Percentiles rank a stretch among this genome's conserved stretches.
phyloP scores from a whole-genome alignment of 2,888 invertebrate species.

The Acronicta alni region DNA sequence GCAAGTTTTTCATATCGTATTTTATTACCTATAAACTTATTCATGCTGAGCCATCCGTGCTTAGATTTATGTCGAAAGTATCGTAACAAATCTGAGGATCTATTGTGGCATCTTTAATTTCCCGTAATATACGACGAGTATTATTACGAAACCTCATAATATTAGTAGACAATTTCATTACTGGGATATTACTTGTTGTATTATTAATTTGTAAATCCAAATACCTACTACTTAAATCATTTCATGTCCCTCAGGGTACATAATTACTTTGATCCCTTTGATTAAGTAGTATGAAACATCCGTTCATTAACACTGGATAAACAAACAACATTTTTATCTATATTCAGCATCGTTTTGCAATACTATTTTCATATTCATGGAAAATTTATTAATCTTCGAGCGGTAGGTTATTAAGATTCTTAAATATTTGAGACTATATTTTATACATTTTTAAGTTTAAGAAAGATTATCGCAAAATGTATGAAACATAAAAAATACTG shows the following conservation, averaged over 20 bases:
- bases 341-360: background rate
- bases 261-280: slow-evolving; percentile 18
- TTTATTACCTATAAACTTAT: slow-evolving; percentile 40
- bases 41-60: slow-evolving; percentile 19
- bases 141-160: slow-evolving; percentile 1
- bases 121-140: background rate
- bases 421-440: background rate
- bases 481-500: no score
- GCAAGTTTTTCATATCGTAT: slow-evolving; percentile 30
- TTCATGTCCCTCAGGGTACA: slow-evolving; percentile 9
- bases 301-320: slow-evolving; percentile 1
- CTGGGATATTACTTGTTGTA: background rate
- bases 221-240: slow-evolving; percentile 5
- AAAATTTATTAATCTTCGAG: background rate
- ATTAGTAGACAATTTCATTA: slow-evolving; percentile 1
- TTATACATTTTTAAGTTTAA: no score
- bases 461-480: no score
- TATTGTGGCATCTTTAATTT: slow-evolving; percentile 15
- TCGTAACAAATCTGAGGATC: slow-evolving; percentile 13
- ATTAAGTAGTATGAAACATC: slow-evolving; percentile 9
- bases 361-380: background rate
- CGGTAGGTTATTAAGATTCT: background rate
- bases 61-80: slow-evolving; percentile 25
- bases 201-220: slow-evolving; percentile 1
- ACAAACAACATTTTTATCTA: slow-evolving; percentile 4